Evolutionary conservation across 2,113 vertebrate genomes (phyloP), one percentile per base, ranked within the genome.

Genomic region (Platycercus adscitus): DNA sequence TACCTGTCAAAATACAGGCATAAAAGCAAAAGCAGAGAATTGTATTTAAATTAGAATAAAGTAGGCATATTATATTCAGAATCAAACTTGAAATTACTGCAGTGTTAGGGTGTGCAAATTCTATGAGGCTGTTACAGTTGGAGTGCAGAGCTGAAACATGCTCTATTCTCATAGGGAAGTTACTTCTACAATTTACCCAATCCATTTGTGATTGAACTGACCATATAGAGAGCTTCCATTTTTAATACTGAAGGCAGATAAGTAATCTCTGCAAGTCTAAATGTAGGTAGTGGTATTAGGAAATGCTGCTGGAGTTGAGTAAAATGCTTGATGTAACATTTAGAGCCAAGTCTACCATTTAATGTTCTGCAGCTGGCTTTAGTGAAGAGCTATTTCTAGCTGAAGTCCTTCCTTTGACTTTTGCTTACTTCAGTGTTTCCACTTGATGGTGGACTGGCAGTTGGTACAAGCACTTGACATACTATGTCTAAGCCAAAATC

Each of bases 371-470:
- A 85, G 19, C n/a, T 18, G 77, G 77, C 87, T 96, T 95, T 83
- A 85, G 91, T 80, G 81, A 93, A 91, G 92, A 93, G 95, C 96
- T 97, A 96, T 98, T 98, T 98, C 91, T 96, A 86, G 92, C 96
- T 91, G 46, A 79, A 88, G 77, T 95, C 80, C 82, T 95, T 97
- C 88, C 95, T 91, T 81, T 87, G 92, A 91, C 89, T 97, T 98
- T 94, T 98, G 96, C 97, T 98, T 98, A 97, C 96, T 93, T 95
- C 85, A 63, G 80, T 96, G 78, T 97, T 97, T 97, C 97, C 95
- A 95, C 80, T 92, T 93, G 87, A 91, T 15, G 66, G 93, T 95
- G 81, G 75, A 87, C 75, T 95, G 91, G 93, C 93, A 92, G 81
- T 88, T 72, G 66, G 46, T 87, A 31, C 81, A 53, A 58, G 71